Conservation (phyloP, 2,888 invertebrate genomes). For the Drosophila bunnanda region DNA sequence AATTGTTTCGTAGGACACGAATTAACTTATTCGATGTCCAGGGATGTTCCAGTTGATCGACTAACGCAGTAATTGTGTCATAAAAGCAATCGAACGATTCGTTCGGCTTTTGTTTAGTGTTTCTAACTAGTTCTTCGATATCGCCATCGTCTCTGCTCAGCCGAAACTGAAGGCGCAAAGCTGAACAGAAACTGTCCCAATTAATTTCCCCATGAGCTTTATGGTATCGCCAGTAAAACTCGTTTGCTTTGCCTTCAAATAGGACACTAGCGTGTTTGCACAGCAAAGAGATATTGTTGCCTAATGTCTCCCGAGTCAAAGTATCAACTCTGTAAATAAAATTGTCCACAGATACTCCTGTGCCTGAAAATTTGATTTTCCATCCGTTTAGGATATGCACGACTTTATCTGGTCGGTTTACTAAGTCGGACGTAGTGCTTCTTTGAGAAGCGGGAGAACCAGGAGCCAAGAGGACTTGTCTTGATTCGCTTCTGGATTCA, state of each 20-base stretch:
- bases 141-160: neutral
- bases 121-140: conserved; percentile 9
- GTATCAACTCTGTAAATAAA: too few relatives aligned
- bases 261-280: neutral
- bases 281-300: neutral
- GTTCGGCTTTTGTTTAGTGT: neutral
- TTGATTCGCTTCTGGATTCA: neutral
- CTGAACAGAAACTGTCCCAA: conserved; percentile 1
- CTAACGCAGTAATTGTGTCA: neutral
- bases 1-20: neutral
- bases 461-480: neutral
- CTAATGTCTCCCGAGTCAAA: neutral
- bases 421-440: neutral
- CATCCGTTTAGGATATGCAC: conserved; percentile 1
- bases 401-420: conserved; percentile 1
- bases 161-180: conserved; percentile 2
- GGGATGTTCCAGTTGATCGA: conserved; percentile 2
- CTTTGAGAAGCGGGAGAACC: conserved; percentile 7
- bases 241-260: neutral
- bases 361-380: neutral
- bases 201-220: neutral
- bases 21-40: neutral
- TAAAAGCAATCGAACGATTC: conserved; percentile 5
- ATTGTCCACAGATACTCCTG: neutral
- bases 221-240: too few relatives aligned